A percentile compares a stretch with the other conserved stretches of the same genome.
Evolutionary conservation across 2,113 vertebrate genomes (phyloP).

Genomic region (Xiphophorus hellerii): DNA sequence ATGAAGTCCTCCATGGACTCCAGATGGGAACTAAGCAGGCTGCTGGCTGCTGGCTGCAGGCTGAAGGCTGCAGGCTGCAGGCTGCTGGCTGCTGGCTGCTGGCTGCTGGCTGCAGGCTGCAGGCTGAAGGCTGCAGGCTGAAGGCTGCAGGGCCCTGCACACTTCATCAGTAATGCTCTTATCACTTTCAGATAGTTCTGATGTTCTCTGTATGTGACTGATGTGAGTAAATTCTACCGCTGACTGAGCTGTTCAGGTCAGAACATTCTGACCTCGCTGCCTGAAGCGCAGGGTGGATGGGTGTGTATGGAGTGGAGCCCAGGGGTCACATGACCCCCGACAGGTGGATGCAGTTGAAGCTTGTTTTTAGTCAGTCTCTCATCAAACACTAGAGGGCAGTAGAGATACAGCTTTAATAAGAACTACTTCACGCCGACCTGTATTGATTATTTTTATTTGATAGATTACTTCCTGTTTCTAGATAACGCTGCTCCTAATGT

Average conservation of each 20-base stretch:
- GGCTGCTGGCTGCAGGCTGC: no score
- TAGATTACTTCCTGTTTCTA: no score
- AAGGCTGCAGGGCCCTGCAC: constrained; percentile 22
- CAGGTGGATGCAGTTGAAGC: background rate
- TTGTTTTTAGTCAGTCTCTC: background rate
- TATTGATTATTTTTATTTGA: background rate
- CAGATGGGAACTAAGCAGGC: no score
- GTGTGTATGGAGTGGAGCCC: no score
- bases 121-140: no score
- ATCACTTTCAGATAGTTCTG: constrained; percentile 43
- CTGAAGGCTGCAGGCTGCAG: no score
- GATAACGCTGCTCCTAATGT: no score
- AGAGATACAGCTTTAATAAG: background rate
- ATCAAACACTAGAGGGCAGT: background rate
- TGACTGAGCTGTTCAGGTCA: background rate
- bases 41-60: background rate
- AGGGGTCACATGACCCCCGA: background rate
- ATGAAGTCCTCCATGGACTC: background rate
- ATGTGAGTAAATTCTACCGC: constrained; percentile 55
- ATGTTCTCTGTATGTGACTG: constrained; percentile 41
- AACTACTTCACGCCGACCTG: background rate
- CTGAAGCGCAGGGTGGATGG: no score
- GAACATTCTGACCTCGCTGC: background rate
- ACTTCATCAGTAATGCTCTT: constrained; percentile 66
- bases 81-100: no score